These are phyloP conservation scores for Ephestia elutella DNA, from an alignment of 1,140 invertebrate species.

Conservation along the genomic window DNA sequence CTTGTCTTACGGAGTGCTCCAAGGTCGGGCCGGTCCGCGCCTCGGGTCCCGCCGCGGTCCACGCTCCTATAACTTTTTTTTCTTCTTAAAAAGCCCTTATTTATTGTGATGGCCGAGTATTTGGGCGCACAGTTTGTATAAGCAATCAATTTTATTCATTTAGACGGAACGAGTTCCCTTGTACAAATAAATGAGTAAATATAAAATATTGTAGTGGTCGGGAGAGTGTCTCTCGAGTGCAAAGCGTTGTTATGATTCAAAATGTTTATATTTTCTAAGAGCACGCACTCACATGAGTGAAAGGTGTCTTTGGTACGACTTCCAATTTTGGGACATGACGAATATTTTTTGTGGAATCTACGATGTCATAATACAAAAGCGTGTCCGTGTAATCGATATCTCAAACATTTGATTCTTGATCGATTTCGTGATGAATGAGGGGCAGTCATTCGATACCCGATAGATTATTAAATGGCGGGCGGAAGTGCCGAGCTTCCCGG, in stretches of 20 bases:
- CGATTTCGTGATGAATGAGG: slow-evolving; percentile 60
- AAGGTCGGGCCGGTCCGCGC: slow-evolving; percentile 51
- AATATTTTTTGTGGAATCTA: slow-evolving; percentile 6
- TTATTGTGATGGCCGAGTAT: slow-evolving; percentile 70
- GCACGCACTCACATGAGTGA: slow-evolving; percentile 10
- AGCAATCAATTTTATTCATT: slow-evolving; percentile 75
- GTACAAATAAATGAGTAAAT: slow-evolving; percentile 69
- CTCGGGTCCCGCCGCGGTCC: slow-evolving; percentile 33
- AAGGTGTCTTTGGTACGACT: slow-evolving; percentile 1
- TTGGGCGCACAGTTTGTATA: slow-evolving; percentile 73
- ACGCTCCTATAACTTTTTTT: slow-evolving; percentile 56
- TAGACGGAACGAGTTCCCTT: slow-evolving; percentile 65
- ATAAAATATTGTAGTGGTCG: slow-evolving; percentile 43
- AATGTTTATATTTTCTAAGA: slow-evolving; percentile 32
- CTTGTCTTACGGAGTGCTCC: slow-evolving; percentile 64
- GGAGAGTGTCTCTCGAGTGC: slow-evolving; percentile 30
- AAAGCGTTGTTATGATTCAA: slow-evolving; percentile 35
- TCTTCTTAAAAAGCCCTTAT: slow-evolving; percentile 62
- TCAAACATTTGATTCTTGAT: slow-evolving; percentile 48
- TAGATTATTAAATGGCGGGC: slow-evolving; percentile 40
- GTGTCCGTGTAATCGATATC: slow-evolving; percentile 60
- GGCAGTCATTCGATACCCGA: slow-evolving; percentile 30
- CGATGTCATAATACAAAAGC: slow-evolving; percentile 27
- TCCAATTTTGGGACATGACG: slow-evolving; percentile 2
- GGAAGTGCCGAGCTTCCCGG: slow-evolving; percentile 38